Percentiles rank a stretch among this genome's conserved stretches.
Evolutionary conservation across 2,113 vertebrate species (phyloP).

Genomic region (Pithys albifrons): DNA sequence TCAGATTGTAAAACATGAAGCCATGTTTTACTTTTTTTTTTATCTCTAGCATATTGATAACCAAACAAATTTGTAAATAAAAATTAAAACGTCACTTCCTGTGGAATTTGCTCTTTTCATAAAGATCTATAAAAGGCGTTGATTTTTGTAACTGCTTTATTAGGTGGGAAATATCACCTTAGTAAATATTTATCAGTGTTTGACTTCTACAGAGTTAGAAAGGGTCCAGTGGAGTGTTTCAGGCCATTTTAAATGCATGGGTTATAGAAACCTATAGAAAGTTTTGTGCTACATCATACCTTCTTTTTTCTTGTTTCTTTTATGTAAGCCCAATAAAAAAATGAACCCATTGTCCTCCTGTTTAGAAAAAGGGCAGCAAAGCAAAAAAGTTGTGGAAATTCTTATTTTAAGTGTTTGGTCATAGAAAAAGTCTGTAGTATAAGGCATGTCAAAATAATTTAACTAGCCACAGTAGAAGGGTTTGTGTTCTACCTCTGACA

Average conservation of each 20-base stretch:
- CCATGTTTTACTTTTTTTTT: not conserved
- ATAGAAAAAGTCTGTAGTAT: not conserved
- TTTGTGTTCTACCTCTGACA: not conserved
- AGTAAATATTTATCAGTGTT: not conserved
- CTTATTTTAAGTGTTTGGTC: not conserved
- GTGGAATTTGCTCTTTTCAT: not conserved
- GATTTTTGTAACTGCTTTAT: not conserved
- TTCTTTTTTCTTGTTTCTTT: too few species aligned
- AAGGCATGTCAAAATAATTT: not conserved
- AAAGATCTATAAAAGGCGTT: not conserved
- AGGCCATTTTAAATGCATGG: not conserved
- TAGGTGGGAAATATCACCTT: not conserved
- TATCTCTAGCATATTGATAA: not conserved
- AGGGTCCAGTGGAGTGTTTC: not conserved
- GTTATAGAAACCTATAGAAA: not conserved
- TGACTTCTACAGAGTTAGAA: not conserved
- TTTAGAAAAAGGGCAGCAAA: not conserved
- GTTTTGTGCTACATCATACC: not conserved
- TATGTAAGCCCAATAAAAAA: not conserved
- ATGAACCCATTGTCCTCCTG: not conserved
- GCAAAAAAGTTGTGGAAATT: not conserved
- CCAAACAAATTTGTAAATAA: not conserved
- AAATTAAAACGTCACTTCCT: not conserved
- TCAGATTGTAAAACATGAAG: not conserved
- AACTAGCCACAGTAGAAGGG: not conserved